Evolutionary conservation across 1,140 invertebrate genomes (phyloP).

Genomic region (Lerema accius): DNA sequence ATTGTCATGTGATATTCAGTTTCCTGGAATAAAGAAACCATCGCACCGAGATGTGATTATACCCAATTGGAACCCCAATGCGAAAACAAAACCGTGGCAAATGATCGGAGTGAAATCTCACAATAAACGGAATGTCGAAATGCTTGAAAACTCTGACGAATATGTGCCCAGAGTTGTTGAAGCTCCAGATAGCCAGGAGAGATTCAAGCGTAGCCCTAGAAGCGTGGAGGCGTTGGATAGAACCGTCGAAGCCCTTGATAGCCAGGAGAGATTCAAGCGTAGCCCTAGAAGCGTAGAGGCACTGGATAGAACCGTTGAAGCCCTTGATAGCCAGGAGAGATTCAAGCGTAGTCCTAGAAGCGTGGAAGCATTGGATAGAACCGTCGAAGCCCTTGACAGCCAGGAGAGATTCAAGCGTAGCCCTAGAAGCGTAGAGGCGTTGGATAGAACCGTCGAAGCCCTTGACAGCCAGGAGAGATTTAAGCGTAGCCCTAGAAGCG

Average conservation of each 20-base stretch:
- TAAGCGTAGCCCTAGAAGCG: slow-evolving; percentile 9
- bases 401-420: slow-evolving; percentile 3
- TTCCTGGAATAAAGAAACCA: slow-evolving; percentile 40
- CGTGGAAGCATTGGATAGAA: slow-evolving; percentile 5
- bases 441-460: too few species aligned
- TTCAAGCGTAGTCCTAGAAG: slow-evolving; percentile 3
- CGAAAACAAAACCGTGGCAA: slow-evolving; percentile 40
- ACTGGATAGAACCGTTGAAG: neutral
- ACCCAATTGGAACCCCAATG: slow-evolving; percentile 51
- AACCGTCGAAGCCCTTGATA: neutral
- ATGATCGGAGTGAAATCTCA: slow-evolving; percentile 26
- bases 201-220: slow-evolving; percentile 8
- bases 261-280: slow-evolving; percentile 12
- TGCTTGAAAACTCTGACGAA: slow-evolving; percentile 5
- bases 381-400: slow-evolving; percentile 5
- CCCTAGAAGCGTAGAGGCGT: neutral
- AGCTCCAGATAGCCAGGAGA: neutral
- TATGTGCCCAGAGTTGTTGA: neutral
- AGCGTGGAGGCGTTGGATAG: slow-evolving; percentile 21
- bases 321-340: slow-evolving; percentile 22
- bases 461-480: neutral
- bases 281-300: slow-evolving; percentile 35
- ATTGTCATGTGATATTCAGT: slow-evolving; percentile 36
- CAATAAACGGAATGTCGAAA: slow-evolving; percentile 22
- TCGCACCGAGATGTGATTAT: slow-evolving; percentile 43